phyloP scores from a whole-genome alignment of 2,888 invertebrate genomes.

The Pachycephus smyrnensis region DNA sequence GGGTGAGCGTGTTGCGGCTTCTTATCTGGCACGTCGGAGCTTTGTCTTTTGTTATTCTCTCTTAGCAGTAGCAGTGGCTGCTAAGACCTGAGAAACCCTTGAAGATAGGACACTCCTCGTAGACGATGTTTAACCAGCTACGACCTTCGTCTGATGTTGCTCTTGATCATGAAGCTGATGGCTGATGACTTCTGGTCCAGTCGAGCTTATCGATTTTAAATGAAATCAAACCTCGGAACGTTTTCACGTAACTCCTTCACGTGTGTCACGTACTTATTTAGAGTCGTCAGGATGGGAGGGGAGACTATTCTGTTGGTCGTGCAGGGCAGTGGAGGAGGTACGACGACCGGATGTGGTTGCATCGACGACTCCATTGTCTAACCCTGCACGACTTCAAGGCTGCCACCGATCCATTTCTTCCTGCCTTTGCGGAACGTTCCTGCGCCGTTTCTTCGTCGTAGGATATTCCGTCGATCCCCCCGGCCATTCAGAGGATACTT shows the following conservation, averaged over 20 bases:
- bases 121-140: background rate
- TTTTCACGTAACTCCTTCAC: background rate
- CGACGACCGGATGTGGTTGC: conserved; percentile 41
- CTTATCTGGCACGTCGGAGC: conserved; percentile 14
- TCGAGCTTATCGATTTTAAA: background rate
- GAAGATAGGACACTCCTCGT: background rate
- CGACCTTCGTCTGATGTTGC: background rate
- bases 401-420: conserved; percentile 42
- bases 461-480: background rate
- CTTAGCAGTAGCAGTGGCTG: background rate
- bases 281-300: background rate
- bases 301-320: background rate
- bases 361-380: conserved; percentile 41
- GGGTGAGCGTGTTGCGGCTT: conserved; percentile 21
- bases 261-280: conserved; percentile 6
- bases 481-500: background rate
- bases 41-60: conserved; percentile 6
- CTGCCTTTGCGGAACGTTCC: conserved; percentile 20
- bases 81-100: background rate
- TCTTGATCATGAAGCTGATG: background rate
- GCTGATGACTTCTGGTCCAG: background rate
- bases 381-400: conserved; percentile 36
- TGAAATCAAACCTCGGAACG: conserved; percentile 4
- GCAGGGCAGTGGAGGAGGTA: background rate
- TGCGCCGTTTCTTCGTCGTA: background rate